Base-by-base conservation (phyloP, 2,113 vertebrate genomes). In the Anguilla japonica region DNA sequence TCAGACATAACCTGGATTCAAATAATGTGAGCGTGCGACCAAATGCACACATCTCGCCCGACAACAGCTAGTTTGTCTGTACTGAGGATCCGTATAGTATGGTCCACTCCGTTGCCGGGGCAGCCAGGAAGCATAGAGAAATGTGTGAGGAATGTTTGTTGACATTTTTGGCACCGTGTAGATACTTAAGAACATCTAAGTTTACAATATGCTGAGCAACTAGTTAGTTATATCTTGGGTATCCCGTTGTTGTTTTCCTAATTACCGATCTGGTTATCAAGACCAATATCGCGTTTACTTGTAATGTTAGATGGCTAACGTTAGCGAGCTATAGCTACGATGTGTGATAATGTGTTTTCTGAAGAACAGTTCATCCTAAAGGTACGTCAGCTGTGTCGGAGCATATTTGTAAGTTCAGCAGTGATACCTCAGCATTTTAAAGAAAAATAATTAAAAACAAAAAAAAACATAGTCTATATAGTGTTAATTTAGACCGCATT, bases 51-150 rank as follows among this genome's bases (percentile, higher is more conserved):
- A 20, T 29, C 1, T 22, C 34, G 0, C 5, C 18, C 18, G 41
- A 2, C 18, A 2, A 3, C 0, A 16, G 83, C 29, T 84, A n/a
- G 3, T 93, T 93, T 95, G 92, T 84, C 84, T n/a, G 1, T 0
- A 41, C n/a, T 41, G 87, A 18, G 86, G 84, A 57, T 39, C 92
- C 95, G 92, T 96, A 93, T 39, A 22, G 11, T 50, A 78, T 57
- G 71, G 90, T 89, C 26, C 57, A 7, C 90, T 20, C 84, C 67
- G 94, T 94, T 93, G 93, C 94, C 93, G 92, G 89, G 93, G 94
- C 89, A 95, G 92, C 93, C 88, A 91, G 90, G 91, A 93, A 89
- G 93, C 90, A 91, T 87, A 29, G 87, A 89, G 80, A 82, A n/a
- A 22, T 1, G 34, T 20, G 5, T 53, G 57, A 84, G 18, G n/a